These are phyloP conservation scores for Myxocyprinus asiaticus DNA, from an alignment of 2,113 vertebrate species.

Conservation along the genomic window DNA sequence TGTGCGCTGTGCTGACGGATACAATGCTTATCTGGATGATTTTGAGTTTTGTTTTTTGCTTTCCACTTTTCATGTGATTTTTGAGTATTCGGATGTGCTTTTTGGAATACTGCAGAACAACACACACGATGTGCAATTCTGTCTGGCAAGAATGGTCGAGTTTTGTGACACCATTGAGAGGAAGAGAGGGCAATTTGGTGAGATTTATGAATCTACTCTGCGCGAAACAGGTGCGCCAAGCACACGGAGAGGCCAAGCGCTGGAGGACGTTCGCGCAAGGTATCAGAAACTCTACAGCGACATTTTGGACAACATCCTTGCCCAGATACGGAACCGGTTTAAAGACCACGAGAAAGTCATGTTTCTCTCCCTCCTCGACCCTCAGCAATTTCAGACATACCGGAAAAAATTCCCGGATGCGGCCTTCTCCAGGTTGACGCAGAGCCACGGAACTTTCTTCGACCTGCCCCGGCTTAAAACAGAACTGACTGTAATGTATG, in stretches of 20 bases:
- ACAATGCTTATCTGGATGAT: constrained; percentile 31
- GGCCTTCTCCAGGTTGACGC: constrained; percentile 29
- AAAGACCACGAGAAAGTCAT: constrained; percentile 42
- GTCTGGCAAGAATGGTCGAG: constrained; percentile 8
- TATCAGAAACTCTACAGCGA: constrained; percentile 25
- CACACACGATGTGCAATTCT: too few relatives aligned
- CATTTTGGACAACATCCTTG: constrained; percentile 45
- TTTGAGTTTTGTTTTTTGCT: constrained; percentile 48
- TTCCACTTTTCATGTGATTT: constrained; percentile 29
- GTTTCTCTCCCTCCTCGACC: constrained; percentile 45
- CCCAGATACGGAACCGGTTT: constrained; percentile 40
- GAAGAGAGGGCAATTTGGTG: constrained; percentile 10
- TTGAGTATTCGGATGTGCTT: not conserved
- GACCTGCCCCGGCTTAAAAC: not conserved
- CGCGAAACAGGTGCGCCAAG: not conserved
- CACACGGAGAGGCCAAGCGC: constrained; percentile 4
- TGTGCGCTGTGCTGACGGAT: constrained; percentile 5
- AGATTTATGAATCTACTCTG: constrained; percentile 1
- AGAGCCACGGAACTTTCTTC: constrained; percentile 38
- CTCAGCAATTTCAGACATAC: too few relatives aligned
- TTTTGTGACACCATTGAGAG: constrained; percentile 46
- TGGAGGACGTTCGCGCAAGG: not conserved
- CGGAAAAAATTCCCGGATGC: too few relatives aligned
- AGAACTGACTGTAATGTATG: not conserved
- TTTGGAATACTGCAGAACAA: too few relatives aligned